Percentiles rank a stretch among this genome's conserved stretches.
phyloP scores from a whole-genome alignment of 2,797 vertebrate genomes.

The Eulemur coronatus region DNA sequence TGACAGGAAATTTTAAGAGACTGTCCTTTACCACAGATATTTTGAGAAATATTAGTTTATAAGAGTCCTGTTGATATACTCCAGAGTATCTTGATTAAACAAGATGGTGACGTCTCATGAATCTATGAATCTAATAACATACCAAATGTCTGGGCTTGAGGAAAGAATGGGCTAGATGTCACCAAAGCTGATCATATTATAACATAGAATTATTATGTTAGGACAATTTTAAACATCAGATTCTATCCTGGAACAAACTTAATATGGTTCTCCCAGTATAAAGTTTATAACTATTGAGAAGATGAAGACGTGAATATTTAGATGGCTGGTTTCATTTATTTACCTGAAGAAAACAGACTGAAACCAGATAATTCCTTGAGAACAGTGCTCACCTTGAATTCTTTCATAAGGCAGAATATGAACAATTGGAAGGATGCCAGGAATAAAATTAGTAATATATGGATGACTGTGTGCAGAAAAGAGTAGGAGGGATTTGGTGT shows the following conservation, averaged over 20 bases:
- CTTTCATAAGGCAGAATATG: neutral
- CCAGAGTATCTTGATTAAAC: conserved; percentile 28
- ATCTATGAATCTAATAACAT: neutral
- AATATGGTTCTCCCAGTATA: neutral
- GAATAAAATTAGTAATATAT: neutral
- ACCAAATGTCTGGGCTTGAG: neutral
- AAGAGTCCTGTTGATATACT: neutral
- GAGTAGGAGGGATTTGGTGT: neutral
- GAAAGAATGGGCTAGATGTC: neutral
- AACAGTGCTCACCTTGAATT: conserved; percentile 1
- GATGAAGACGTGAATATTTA: neutral
- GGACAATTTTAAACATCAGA: conserved; percentile 8
- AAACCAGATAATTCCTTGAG: neutral
- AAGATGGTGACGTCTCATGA: neutral
- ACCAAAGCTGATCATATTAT: neutral
- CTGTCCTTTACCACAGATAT: neutral
- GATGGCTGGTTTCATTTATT: neutral
- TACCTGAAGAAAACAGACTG: neutral
- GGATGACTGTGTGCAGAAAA: neutral
- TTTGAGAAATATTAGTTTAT: conserved; percentile 13
- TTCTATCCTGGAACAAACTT: neutral
- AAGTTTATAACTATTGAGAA: neutral
- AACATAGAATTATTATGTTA: neutral
- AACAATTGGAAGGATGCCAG: neutral
- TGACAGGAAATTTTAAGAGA: neutral